These are phyloP conservation scores for Dipus sagitta DNA, from an alignment of 2,797 vertebrate species.

Conservation along the genomic window DNA sequence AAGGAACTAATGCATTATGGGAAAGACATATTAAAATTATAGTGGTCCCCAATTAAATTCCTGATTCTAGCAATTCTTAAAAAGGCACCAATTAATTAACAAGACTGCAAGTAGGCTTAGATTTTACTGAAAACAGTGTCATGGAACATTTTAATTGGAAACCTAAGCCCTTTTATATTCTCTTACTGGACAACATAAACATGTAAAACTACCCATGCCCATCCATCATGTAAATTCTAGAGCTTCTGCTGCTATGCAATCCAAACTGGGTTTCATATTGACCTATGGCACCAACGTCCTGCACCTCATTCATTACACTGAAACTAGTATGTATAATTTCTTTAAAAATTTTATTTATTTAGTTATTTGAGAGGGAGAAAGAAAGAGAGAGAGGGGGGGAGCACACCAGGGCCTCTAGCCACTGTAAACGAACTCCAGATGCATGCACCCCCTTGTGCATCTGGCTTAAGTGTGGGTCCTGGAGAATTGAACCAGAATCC, in stretches of 20 bases:
- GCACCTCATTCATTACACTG: slow-evolving; percentile 23
- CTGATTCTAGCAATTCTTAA: not conserved
- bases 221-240: not conserved
- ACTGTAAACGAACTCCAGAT: too few relatives aligned
- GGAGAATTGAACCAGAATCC: too few relatives aligned
- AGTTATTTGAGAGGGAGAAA: too few relatives aligned
- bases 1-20: not conserved
- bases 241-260: not conserved
- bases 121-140: not conserved
- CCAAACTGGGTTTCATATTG: slow-evolving; percentile 9
- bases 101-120: not conserved
- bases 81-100: not conserved
- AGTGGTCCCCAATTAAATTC: not conserved
- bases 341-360: not conserved
- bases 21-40: not conserved
- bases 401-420: too few relatives aligned
- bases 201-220: not conserved
- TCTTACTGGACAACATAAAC: not conserved
- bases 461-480: too few relatives aligned
- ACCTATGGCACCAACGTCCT: not conserved
- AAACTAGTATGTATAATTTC: slow-evolving; percentile 11
- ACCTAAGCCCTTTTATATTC: not conserved
- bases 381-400: too few relatives aligned
- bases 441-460: too few relatives aligned
- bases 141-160: not conserved